Conservation (phyloP, 2,797 vertebrate genomes). For the Anguilla anguilla region DNA sequence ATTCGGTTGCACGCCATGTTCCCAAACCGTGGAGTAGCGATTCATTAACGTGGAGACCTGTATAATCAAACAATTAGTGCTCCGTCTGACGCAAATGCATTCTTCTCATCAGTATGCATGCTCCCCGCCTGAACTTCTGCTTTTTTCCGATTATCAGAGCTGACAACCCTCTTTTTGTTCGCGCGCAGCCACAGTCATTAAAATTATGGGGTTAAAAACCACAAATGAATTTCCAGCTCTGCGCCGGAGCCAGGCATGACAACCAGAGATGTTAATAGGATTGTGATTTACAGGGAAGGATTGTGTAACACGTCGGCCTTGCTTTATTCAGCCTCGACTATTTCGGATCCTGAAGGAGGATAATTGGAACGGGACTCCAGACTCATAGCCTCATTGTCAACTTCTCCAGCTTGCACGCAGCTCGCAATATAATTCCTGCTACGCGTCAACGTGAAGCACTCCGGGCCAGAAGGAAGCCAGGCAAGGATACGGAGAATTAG, state of each 20-base stretch:
- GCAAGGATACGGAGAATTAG: slow-evolving; percentile 36
- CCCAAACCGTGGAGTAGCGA: slow-evolving; percentile 94
- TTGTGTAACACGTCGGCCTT: slow-evolving; percentile 1
- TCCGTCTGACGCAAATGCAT: slow-evolving; percentile 82
- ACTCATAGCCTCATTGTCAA: not conserved
- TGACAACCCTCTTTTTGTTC: slow-evolving; percentile 61
- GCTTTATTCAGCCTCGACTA: not conserved
- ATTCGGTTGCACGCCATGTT: slow-evolving; percentile 97
- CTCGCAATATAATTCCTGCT: slow-evolving; percentile 1
- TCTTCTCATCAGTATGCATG: slow-evolving; percentile 90
- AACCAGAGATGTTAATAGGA: slow-evolving; percentile 18
- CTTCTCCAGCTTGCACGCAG: not conserved
- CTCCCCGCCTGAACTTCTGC: slow-evolving; percentile 77
- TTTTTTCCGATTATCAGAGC: slow-evolving; percentile 68
- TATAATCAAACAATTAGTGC: slow-evolving; percentile 99
- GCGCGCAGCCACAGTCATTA: slow-evolving; percentile 44
- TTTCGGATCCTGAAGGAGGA: not conserved
- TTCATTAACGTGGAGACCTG: slow-evolving; percentile 99
- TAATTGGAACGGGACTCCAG: not conserved
- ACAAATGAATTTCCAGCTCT: slow-evolving; percentile 5
- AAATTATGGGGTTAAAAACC: slow-evolving; percentile 33
- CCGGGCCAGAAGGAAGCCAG: slow-evolving; percentile 51
- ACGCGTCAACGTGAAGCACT: slow-evolving; percentile 40
- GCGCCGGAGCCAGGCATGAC: not conserved
- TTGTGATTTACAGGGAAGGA: slow-evolving; percentile 23